phyloP scores from a whole-genome alignment of 2,888 invertebrate species.

The Mimas tiliae region DNA sequence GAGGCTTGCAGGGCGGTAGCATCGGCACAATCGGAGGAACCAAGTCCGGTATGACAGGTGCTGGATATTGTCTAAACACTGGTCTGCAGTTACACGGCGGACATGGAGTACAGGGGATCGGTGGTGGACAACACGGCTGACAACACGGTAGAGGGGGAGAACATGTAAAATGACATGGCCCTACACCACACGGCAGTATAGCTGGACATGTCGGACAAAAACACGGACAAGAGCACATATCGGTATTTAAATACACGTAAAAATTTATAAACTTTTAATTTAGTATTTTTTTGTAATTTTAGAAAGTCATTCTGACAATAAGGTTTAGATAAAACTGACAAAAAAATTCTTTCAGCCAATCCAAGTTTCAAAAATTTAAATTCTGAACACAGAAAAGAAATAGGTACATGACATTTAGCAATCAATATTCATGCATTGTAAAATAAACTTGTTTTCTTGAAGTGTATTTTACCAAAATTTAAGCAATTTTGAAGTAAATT shows the following conservation, averaged over 20 bases:
- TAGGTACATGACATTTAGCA: neutral
- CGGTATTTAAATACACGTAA: slow-evolving; percentile 30
- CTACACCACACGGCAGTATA: slow-evolving; percentile 69
- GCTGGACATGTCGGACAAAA: slow-evolving; percentile 74
- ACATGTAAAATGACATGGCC: slow-evolving; percentile 62
- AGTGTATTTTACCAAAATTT: neutral
- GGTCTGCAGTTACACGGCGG: slow-evolving; percentile 71
- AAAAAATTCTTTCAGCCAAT: slow-evolving; percentile 6
- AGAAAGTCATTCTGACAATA: slow-evolving; percentile 25
- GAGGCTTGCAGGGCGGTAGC: slow-evolving; percentile 67
- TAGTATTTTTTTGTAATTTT: slow-evolving; percentile 33
- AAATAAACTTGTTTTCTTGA: neutral
- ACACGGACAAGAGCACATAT: slow-evolving; percentile 58
- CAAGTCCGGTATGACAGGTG: slow-evolving; percentile 68
- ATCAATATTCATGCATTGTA: no score
- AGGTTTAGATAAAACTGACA: neutral
- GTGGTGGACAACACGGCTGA: slow-evolving; percentile 71
- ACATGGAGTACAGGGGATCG: slow-evolving; percentile 72
- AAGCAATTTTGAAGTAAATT: slow-evolving; percentile 27
- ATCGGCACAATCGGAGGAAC: slow-evolving; percentile 75
- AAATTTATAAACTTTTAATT: slow-evolving; percentile 34
- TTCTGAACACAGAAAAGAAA: slow-evolving; percentile 15
- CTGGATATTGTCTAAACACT: slow-evolving; percentile 67
- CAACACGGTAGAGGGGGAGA: slow-evolving; percentile 66
- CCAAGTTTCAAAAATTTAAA: neutral